Evolutionary conservation across 2,888 invertebrate genomes (phyloP).

Genomic region (Callimorpha dominula): DNA sequence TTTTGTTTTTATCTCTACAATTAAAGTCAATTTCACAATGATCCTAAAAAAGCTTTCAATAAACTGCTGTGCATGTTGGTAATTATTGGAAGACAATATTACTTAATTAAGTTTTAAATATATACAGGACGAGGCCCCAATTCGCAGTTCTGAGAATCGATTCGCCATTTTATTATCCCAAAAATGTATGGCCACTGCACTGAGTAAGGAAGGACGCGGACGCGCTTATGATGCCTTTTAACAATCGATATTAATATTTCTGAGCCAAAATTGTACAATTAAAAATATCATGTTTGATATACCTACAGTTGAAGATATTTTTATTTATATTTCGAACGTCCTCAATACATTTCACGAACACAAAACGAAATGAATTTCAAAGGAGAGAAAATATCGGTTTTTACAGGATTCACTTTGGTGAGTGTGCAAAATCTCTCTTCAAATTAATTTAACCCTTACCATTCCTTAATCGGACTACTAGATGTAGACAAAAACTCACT

Average conservation of each 20-base stretch:
- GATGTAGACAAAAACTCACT: too few species aligned
- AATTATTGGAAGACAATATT: slow-evolving; percentile 40
- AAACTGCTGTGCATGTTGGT: slow-evolving; percentile 1
- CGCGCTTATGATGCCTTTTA: too few species aligned
- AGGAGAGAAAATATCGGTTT: too few species aligned
- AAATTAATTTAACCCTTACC: too few species aligned
- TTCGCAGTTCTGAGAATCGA: slow-evolving; percentile 36
- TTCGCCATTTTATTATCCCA: not conserved
- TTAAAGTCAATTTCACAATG: not conserved
- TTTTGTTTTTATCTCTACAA: not conserved
- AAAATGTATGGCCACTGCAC: not conserved
- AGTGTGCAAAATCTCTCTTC: too few species aligned
- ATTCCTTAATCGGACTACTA: too few species aligned
- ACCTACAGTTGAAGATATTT: too few species aligned
- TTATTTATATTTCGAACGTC: too few species aligned
- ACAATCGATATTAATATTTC: not conserved
- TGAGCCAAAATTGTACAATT: not conserved
- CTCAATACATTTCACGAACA: too few species aligned
- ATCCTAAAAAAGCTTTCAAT: not conserved
- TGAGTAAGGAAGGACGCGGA: not conserved
- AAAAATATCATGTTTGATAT: too few species aligned
- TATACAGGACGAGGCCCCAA: slow-evolving; percentile 25
- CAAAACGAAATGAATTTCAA: too few species aligned
- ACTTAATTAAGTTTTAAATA: slow-evolving; percentile 51
- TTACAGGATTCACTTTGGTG: too few species aligned